Evolutionary conservation across 2,113 vertebrate genomes (phyloP), one percentile per base, ranked within the genome.

Genomic region (Etheostoma cragini): DNA sequence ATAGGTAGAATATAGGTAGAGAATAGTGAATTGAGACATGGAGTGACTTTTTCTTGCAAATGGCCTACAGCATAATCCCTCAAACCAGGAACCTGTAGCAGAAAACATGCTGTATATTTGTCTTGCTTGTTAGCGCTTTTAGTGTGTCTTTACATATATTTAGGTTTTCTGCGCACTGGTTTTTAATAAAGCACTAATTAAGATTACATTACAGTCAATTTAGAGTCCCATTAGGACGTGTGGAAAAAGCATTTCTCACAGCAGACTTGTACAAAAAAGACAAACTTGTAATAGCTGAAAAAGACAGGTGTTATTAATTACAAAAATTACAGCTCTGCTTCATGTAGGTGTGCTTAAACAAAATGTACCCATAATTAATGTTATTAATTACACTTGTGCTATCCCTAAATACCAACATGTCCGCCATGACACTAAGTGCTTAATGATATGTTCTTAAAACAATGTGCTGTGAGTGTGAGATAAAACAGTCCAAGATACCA

Each of bases 301-400:
- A 42, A 47, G 50, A n/a, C 24, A 65, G 13, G 67, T 83, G 24
- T 53, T 24, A 24, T 61, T 45, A 24, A 66, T 47, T 67, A 54
- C 1, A 26, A 11, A 45, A 14, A 50, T 38, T 38, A 73, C 69
- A 49, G 49, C 17, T 58, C 5, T 46, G 57, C 17, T 72, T 19
- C 12, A 26, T 64, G 52, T 47, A 47, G 17, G 3, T 61, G 13
- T 52, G 21, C 45, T 24, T 61, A 52, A 60, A 69, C 62, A 14
- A 8, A 33, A 80, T 8, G 47, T 19, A 61, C 19, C 38, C 21
- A 5, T 35, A 15, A 62, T 56, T 54, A 17, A 22, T 30, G 47
- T 21, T 46, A 42, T 30, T 45, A 50, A 57, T 81, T 35, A 66
- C 35, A 17, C 30, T 58, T 17, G 33, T 5, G 14, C 5, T 12